Evolutionary conservation across 2,113 vertebrate species (phyloP).

Genomic region (Cephalopterus ornatus): DNA sequence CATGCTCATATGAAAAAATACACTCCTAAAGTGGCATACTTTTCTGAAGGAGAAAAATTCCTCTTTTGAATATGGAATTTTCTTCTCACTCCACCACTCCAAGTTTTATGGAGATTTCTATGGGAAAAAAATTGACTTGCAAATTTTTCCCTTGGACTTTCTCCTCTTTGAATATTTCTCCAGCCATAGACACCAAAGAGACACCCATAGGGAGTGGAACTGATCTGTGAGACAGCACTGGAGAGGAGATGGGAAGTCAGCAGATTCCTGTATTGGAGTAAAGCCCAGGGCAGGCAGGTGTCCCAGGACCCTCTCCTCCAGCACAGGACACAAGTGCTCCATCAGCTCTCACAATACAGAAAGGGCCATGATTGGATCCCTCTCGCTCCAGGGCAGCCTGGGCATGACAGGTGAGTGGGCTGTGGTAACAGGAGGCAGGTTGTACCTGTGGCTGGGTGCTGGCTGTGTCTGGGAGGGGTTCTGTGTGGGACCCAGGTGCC

Average conservation of each 20-base stretch:
- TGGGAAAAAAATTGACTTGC: not conserved
- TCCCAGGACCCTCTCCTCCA: not conserved
- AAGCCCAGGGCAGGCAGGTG: not conserved
- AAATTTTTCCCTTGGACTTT: not conserved
- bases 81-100: not conserved
- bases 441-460: not conserved
- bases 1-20: not conserved
- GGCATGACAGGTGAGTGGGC: not conserved
- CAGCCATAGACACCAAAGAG: not conserved
- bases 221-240: not conserved
- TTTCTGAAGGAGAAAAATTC: not conserved
- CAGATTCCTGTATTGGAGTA: not conserved
- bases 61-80: not conserved
- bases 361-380: not conserved
- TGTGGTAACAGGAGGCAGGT: not conserved
- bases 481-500: not conserved
- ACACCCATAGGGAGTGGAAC: not conserved
- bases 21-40: not conserved
- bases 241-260: not conserved
- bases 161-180: not conserved
- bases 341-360: not conserved
- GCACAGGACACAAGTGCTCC: not conserved
- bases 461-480: not conserved
- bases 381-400: not conserved
- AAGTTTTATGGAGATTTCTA: not conserved